phyloP scores from a whole-genome alignment of 2,113 vertebrate genomes.

The Rafetus swinhoei region DNA sequence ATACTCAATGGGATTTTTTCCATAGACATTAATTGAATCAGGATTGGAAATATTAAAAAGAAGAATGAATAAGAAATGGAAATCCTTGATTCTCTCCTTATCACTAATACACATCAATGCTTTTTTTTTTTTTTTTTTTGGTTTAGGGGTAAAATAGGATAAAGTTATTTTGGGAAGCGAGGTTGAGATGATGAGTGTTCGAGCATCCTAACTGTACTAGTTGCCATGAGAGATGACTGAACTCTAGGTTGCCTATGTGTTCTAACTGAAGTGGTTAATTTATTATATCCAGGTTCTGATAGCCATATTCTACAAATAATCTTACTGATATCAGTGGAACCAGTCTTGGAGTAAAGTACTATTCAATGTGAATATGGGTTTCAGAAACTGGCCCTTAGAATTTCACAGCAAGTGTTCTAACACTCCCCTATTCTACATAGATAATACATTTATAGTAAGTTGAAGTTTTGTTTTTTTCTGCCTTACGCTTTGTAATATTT shows the following conservation, averaged over 20 bases:
- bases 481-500: not conserved
- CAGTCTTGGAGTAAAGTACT: not conserved
- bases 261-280: not conserved
- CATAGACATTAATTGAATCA: conserved; percentile 16
- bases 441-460: not conserved
- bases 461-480: not conserved
- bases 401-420: not conserved
- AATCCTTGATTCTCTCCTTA: not conserved
- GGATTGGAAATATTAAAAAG: not conserved
- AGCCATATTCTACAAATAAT: not conserved
- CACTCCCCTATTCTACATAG: not conserved
- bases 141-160: not conserved
- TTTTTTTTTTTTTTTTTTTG: not conserved
- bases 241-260: not conserved
- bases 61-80: not conserved
- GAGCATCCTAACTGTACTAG: not conserved
- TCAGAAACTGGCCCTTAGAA: not conserved
- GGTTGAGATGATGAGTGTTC: not conserved
- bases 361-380: not conserved
- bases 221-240: not conserved
- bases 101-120: not conserved
- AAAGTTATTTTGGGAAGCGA: not conserved
- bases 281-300: not conserved
- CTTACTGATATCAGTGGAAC: not conserved
- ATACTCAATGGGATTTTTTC: not conserved